Conservation (phyloP, 2,797 vertebrate genomes). For the Etheostoma perlongum region DNA sequence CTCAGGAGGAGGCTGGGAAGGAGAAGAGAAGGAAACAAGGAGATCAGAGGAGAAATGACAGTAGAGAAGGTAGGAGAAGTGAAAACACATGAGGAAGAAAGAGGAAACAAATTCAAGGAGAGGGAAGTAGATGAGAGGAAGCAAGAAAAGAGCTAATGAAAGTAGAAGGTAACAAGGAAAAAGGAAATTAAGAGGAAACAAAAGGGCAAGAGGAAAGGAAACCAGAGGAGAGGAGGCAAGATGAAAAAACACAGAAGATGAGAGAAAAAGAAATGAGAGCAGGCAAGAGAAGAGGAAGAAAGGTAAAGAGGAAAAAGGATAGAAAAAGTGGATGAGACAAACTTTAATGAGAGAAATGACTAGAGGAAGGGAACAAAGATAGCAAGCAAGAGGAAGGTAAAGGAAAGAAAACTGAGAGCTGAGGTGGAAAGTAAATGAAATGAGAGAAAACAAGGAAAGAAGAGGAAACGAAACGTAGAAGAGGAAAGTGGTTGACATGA, state of each 20-base stretch:
- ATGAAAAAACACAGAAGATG: constrained; percentile 2
- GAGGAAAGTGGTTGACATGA: not conserved
- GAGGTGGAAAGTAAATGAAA: not conserved
- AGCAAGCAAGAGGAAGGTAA: not conserved
- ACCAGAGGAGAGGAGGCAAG: not conserved
- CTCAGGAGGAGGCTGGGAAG: constrained; percentile 43
- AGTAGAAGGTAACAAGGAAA: not conserved
- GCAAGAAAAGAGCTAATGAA: not conserved
- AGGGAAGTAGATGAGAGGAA: constrained; percentile 12
- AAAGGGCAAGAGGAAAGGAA: constrained; percentile 4
- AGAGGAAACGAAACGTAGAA: not conserved
- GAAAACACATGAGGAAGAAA: not conserved
- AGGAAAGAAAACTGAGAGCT: not conserved
- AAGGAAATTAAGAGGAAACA: not conserved
- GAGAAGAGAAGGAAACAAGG: constrained; percentile 11
- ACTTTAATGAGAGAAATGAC: not conserved
- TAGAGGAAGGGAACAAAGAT: not conserved
- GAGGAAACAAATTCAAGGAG: not conserved
- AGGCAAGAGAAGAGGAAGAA: not conserved
- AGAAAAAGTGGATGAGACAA: not conserved
- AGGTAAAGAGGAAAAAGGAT: too few species aligned
- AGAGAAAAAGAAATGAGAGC: constrained; percentile 2
- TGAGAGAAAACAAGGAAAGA: constrained; percentile 6
- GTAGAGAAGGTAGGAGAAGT: not conserved
- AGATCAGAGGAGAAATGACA: not conserved